These are phyloP conservation scores for Prionailurus viverrinus DNA, from an alignment of 2,113 vertebrate genomes.

Conservation along the genomic window DNA sequence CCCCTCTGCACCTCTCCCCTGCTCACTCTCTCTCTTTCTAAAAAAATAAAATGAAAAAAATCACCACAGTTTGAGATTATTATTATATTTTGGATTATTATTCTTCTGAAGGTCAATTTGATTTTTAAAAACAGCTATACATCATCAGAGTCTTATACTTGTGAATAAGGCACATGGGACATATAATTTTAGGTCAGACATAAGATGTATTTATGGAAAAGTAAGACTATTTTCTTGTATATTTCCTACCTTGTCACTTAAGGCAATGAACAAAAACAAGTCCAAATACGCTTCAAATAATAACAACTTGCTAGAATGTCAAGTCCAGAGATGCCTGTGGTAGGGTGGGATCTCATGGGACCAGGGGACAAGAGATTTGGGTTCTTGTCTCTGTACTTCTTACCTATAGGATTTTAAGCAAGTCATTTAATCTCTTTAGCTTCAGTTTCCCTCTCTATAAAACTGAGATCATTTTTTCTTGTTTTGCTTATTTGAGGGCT, in stretches of 20 bases:
- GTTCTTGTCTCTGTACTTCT: slow-evolving; percentile 38
- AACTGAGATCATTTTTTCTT: neutral
- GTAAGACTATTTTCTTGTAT: neutral
- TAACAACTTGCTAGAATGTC: neutral
- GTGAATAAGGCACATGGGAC: slow-evolving; percentile 3
- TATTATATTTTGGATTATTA: slow-evolving; percentile 12
- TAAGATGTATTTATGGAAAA: neutral
- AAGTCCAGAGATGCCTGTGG: neutral
- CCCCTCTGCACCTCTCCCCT: too few species aligned
- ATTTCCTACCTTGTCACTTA: slow-evolving; percentile 19
- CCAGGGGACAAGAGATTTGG: neutral
- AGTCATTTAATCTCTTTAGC: slow-evolving; percentile 28
- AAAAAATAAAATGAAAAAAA: too few species aligned
- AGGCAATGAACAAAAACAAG: slow-evolving; percentile 9
- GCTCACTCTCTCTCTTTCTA: too few species aligned
- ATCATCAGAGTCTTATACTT: slow-evolving; percentile 40
- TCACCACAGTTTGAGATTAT: too few species aligned
- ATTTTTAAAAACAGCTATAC: slow-evolving; percentile 55
- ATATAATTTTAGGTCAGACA: slow-evolving; percentile 58
- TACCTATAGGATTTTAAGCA: slow-evolving; percentile 41
- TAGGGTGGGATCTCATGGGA: neutral
- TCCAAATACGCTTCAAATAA: slow-evolving; percentile 10
- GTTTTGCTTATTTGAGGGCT: slow-evolving; percentile 17
- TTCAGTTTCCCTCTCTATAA: slow-evolving; percentile 53
- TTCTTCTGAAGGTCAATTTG: slow-evolving; percentile 37